These are phyloP conservation scores for Emydocephalus ijimae DNA, from an alignment of 2,113 vertebrate species.

Conservation along the genomic window DNA sequence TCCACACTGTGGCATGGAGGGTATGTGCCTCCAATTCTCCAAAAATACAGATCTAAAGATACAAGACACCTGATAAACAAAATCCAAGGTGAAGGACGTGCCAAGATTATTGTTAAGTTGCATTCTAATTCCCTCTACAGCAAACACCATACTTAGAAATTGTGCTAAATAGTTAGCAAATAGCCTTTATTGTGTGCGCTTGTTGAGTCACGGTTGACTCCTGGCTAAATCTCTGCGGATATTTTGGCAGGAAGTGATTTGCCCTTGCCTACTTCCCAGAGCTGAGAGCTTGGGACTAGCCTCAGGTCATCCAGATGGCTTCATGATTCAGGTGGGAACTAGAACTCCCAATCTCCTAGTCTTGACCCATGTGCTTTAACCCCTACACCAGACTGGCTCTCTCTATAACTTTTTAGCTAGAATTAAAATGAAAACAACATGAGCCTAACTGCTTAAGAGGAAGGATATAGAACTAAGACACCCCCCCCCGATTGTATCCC, in stretches of 20 bases:
- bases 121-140: not conserved
- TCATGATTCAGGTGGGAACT: not conserved
- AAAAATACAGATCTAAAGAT: not conserved
- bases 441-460: not conserved
- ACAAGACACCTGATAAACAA: not conserved
- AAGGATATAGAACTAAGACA: not conserved
- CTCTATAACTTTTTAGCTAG: not conserved
- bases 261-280: not conserved
- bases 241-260: not conserved
- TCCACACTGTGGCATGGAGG: slow-evolving; percentile 23
- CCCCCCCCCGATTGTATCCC: no score
- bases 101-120: not conserved
- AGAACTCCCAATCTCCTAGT: not conserved
- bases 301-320: not conserved
- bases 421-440: not conserved
- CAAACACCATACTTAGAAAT: not conserved
- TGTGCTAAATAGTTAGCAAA: not conserved
- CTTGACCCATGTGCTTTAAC: not conserved
- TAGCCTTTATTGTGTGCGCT: not conserved
- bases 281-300: not conserved
- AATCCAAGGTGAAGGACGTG: no score
- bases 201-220: not conserved
- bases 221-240: not conserved
- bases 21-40: not conserved
- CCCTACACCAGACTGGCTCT: not conserved